Conservation (phyloP, 2,888 invertebrate genomes). For the Ophion costatus region DNA sequence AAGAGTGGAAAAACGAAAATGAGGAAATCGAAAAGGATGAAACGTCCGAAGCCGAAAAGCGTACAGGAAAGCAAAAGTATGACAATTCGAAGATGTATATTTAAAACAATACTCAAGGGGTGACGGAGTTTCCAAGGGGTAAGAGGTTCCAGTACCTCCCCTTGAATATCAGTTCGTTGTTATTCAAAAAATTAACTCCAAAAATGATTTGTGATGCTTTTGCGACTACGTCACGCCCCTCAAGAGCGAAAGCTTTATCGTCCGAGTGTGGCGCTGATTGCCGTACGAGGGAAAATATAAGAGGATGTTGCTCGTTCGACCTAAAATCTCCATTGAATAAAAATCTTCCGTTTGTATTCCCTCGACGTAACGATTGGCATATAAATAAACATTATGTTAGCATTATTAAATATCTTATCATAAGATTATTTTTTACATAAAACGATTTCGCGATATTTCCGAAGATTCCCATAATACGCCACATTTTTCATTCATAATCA, state of each 20-base stretch:
- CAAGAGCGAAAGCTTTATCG: not conserved
- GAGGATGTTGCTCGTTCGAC: not conserved
- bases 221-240: not conserved
- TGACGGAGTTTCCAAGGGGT: no score
- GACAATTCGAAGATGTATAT: no score
- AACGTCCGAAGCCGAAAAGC: no score
- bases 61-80: no score
- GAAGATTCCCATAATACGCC: not conserved
- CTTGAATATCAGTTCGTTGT: not conserved
- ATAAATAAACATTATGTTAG: not conserved
- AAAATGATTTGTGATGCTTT: not conserved
- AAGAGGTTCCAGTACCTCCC: no score
- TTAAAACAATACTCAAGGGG: no score
- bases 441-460: not conserved
- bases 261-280: not conserved
- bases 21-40: no score
- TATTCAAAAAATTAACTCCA: not conserved
- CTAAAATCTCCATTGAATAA: not conserved
- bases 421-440: not conserved
- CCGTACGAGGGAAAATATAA: not conserved
- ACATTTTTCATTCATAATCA: constrained; percentile 13
- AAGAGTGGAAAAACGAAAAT: no score
- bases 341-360: not conserved
- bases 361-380: not conserved
- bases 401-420: not conserved